Base-by-base conservation (phyloP, 2,797 vertebrate genomes). In the Sebastes oblongus region DNA sequence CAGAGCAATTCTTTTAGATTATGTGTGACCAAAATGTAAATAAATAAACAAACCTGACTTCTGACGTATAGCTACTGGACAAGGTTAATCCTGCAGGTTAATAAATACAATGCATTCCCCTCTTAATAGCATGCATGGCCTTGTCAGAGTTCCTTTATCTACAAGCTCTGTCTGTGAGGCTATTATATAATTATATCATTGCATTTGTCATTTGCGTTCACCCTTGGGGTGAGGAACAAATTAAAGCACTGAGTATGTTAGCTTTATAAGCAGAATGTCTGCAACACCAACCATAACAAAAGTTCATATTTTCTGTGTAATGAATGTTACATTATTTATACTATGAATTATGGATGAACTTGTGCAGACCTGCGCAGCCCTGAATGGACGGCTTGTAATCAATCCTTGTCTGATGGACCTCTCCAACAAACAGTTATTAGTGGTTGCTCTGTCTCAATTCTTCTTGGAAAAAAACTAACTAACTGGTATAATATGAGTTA, bases 301-400 rank as follows among this genome's bases (percentile, higher is more conserved):
- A 94, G 93, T 95, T 95, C 94, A 95, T 94, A 93, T 93, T 95
- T 94, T 93, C 92, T 81, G 79, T 94, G 94, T 96, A 95, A 96
- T 95, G 94, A 95, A 95, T 93, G 93, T 88, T 95, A 89, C 93
- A 96, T 96, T 96, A 96, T 96, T 96, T 94, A 96, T 95, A 78
- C 80, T 79, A 94, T 95, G 93, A 95, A 96, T 95, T 94, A 95
- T 95, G 94, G 92, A 96, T 96, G 93, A 91, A 92, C 87, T 86
- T 77, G 61, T 86, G 91, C 89, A 90, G 92, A 94, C 92, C 89
- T 91, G 92, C 86, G 59, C 88, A 81, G 92, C 87, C 78, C 85
- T 89, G 91, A 90, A 91, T 75, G 72, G 83, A 88, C 39, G 87
- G 75, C 88, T 92, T 81, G 85, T 92, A 91, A 95, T 94, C 94